Evolutionary conservation across 2,797 vertebrate species (phyloP).

Genomic region (Loris lydekkerianus): DNA sequence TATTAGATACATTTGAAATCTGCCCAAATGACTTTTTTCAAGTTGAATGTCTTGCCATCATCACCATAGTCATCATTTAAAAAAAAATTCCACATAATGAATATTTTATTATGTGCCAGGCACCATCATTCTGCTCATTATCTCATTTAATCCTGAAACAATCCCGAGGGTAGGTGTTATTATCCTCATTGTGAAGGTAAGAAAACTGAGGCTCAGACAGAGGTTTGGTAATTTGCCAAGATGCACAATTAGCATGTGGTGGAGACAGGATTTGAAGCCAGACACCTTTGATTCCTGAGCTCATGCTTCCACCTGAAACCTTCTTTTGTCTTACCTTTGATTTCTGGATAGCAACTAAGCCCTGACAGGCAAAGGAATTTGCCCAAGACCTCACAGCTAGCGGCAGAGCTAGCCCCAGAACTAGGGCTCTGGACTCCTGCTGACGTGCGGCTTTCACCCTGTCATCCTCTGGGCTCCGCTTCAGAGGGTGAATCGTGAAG

Average conservation of each 20-base stretch:
- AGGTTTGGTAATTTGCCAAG: background rate
- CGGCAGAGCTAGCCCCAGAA: background rate
- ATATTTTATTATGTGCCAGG: background rate
- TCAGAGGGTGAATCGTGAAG: background rate
- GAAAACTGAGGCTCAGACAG: background rate
- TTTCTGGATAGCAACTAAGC: background rate
- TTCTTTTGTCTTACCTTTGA: background rate
- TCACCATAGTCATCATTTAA: background rate
- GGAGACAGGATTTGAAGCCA: background rate
- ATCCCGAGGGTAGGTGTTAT: no score
- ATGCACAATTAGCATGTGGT: background rate
- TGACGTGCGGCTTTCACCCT: background rate
- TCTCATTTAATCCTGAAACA: conserved; percentile 1
- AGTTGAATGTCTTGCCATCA: background rate
- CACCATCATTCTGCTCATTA: background rate
- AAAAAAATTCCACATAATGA: background rate
- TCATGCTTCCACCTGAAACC: background rate
- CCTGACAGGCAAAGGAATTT: background rate
- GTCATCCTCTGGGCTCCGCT: background rate
- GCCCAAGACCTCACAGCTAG: background rate
- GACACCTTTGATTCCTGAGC: background rate
- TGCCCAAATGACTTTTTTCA: background rate
- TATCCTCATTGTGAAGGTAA: background rate
- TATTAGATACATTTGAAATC: background rate
- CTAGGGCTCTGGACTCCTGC: background rate